Evolutionary conservation across 2,888 invertebrate species (phyloP).

Genomic region (Amphipyra tragopoginis): DNA sequence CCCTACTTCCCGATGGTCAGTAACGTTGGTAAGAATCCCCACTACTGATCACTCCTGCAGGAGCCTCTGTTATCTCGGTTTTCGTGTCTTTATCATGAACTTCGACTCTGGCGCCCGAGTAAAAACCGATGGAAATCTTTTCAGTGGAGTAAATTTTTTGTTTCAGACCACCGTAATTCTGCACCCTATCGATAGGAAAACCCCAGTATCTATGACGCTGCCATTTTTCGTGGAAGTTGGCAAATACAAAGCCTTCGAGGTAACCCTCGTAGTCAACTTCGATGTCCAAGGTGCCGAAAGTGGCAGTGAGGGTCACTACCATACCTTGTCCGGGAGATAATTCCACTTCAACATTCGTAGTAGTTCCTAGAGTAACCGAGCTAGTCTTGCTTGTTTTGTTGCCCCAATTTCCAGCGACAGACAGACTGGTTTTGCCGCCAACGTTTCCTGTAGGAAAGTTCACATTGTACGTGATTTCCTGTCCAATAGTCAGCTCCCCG

Average conservation of each 20-base stretch:
- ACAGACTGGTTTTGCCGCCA: slow-evolving; percentile 14
- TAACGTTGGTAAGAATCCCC: too few species aligned
- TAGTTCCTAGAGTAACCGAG: slow-evolving; percentile 14
- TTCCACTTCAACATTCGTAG: slow-evolving; percentile 16
- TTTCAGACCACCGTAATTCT: slow-evolving; percentile 15
- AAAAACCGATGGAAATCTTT: slow-evolving; percentile 43
- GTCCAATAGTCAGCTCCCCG: slow-evolving; percentile 39
- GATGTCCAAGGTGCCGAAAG: slow-evolving; percentile 26
- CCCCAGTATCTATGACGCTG: slow-evolving; percentile 57
- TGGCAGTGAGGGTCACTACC: slow-evolving; percentile 24
- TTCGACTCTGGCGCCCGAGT: slow-evolving; percentile 32
- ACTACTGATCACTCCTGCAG: background rate
- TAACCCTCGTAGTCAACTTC: slow-evolving; percentile 49
- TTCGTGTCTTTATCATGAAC: slow-evolving; percentile 6
- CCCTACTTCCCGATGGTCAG: background rate
- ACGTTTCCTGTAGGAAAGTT: slow-evolving; percentile 2
- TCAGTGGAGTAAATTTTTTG: slow-evolving; percentile 23
- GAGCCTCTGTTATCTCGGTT: background rate
- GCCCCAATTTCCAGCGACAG: slow-evolving; percentile 19
- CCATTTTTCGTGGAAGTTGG: slow-evolving; percentile 39
- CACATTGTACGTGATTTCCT: slow-evolving; percentile 30
- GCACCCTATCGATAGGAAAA: slow-evolving; percentile 36
- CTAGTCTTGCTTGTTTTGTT: slow-evolving; percentile 13
- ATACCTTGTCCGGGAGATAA: slow-evolving; percentile 22
- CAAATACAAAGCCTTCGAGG: slow-evolving; percentile 47